Percentiles rank a stretch among this genome's conserved stretches.
phyloP scores from a whole-genome alignment of 2,888 invertebrate genomes.

The Noctuana brunneofusca region DNA sequence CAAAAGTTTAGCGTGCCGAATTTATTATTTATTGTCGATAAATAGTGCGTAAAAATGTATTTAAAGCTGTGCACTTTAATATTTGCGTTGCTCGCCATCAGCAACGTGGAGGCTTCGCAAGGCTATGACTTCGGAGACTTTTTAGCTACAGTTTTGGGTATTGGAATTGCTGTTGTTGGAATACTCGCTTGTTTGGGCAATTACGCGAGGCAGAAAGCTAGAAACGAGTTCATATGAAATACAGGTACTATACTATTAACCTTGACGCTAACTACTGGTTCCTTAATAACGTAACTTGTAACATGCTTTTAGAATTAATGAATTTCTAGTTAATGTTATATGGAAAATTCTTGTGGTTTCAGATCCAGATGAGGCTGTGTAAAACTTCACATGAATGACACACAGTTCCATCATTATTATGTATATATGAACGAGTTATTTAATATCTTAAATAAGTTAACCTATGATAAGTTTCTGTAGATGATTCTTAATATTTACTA shows the following conservation, averaged over 20 bases:
- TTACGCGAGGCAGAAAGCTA: conserved; percentile 85
- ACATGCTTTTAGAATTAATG: not conserved
- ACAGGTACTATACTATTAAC: conserved; percentile 45
- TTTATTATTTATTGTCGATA: not conserved
- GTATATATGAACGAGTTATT: conserved; percentile 1
- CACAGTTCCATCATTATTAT: not conserved
- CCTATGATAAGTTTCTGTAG: not conserved
- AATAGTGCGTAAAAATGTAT: conserved; percentile 56
- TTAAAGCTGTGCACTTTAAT: conserved; percentile 61
- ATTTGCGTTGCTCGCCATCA: conserved; percentile 63
- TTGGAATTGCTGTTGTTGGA: conserved; percentile 83
- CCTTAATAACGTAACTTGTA: not conserved
- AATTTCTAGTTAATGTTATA: not conserved
- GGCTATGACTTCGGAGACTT: conserved; percentile 87
- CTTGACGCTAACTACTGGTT: not conserved
- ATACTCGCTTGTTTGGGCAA: conserved; percentile 87
- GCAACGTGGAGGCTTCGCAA: conserved; percentile 75
- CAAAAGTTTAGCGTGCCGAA: not conserved
- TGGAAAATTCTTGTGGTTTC: conserved; percentile 2
- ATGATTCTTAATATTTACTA: not conserved
- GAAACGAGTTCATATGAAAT: conserved; percentile 69
- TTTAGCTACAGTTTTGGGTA: conserved; percentile 84
- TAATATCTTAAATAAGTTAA: not conserved
- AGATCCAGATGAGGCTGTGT: conserved; percentile 15
- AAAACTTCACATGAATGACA: not conserved